phyloP scores from a whole-genome alignment of 92 coral and sea anemone species.

The Epizoanthus scotinus region DNA sequence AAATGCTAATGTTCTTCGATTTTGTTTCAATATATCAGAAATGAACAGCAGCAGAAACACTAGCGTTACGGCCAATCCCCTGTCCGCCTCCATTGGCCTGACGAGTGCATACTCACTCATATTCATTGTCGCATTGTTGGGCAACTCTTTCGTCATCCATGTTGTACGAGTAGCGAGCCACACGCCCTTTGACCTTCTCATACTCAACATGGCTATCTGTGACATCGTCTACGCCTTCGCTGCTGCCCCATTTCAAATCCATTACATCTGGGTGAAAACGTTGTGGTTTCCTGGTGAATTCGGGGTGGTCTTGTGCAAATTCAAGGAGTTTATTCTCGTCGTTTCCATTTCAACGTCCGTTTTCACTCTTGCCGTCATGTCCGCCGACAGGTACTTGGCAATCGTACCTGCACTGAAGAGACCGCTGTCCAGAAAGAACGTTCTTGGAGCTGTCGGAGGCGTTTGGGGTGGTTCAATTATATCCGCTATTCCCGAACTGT shows the following conservation, averaged over 20 bases:
- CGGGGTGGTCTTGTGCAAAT: slow-evolving; percentile 31
- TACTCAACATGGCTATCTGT: slow-evolving; percentile 31
- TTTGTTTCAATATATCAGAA: no score
- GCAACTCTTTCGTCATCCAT: slow-evolving; percentile 28
- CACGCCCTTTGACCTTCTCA: slow-evolving; percentile 34
- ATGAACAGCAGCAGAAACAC: no score
- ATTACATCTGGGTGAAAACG: slow-evolving; percentile 8
- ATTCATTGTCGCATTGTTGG: slow-evolving; percentile 11
- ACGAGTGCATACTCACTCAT: slow-evolving; percentile 11
- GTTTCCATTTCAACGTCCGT: slow-evolving; percentile 31
- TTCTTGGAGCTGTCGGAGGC: neutral
- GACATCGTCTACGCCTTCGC: slow-evolving; percentile 39
- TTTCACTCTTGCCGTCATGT: slow-evolving; percentile 32
- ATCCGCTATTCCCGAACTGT: slow-evolving; percentile 19
- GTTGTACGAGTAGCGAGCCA: slow-evolving; percentile 27
- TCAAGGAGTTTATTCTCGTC: slow-evolving; percentile 30
- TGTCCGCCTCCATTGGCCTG: slow-evolving; percentile 11
- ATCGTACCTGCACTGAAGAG: slow-evolving; percentile 31
- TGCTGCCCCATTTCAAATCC: slow-evolving; percentile 23
- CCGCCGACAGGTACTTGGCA: slow-evolving; percentile 32
- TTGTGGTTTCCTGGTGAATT: slow-evolving; percentile 34
- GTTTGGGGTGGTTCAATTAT: slow-evolving; percentile 10
- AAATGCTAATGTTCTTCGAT: no score
- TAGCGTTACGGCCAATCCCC: no score
- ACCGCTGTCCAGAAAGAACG: slow-evolving; percentile 25